A percentile compares a stretch with the other conserved stretches of the same genome.
These are phyloP conservation scores for Buceros bicornis DNA, from an alignment of 2,797 vertebrate genomes.

Conservation along the genomic window DNA sequence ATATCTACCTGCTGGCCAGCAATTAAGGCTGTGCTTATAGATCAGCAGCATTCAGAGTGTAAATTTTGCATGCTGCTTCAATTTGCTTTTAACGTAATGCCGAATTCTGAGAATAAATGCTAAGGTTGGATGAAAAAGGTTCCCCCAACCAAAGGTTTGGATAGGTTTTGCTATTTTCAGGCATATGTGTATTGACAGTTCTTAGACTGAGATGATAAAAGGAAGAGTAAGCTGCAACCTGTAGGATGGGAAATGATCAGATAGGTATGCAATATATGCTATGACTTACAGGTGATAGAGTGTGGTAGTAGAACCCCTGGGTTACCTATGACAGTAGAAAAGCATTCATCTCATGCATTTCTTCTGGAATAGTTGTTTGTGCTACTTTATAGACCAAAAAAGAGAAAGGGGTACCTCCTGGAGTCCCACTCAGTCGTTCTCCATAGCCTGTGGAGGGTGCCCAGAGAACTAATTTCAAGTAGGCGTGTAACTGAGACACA, in stretches of 20 bases:
- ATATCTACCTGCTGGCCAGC: background rate
- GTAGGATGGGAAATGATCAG: background rate
- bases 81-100: background rate
- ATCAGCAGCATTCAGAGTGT: background rate
- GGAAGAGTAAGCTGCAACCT: background rate
- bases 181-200: background rate
- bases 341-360: background rate
- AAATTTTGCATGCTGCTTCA: background rate
- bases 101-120: background rate
- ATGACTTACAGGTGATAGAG: background rate
- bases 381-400: background rate
- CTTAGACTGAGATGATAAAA: background rate
- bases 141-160: background rate
- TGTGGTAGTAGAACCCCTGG: background rate
- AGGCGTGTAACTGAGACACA: fast-evolving
- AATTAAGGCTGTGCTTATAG: background rate
- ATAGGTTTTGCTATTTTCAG: background rate
- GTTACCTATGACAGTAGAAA: background rate
- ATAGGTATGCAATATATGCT: background rate
- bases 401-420: background rate
- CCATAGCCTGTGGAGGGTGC: background rate
- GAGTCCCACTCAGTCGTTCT: background rate
- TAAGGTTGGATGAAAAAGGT: background rate
- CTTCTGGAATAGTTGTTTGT: background rate
- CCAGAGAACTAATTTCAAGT: background rate